Evolutionary conservation across 1,140 invertebrate species (phyloP).

Genomic region (Oryzaephilus surinamensis): DNA sequence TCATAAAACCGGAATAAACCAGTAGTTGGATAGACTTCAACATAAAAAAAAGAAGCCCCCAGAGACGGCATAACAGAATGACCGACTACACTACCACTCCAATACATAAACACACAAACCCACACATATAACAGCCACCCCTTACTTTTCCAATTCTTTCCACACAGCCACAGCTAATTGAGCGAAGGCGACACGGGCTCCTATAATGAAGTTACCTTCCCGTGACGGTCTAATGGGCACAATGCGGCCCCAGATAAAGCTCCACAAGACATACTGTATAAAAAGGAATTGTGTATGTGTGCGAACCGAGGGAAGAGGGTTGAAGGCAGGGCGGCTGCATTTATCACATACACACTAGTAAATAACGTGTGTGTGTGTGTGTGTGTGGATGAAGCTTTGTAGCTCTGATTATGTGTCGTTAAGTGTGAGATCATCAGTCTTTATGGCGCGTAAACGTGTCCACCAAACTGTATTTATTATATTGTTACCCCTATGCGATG

Average conservation of each 20-base stretch:
- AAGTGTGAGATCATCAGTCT: constrained; percentile 19
- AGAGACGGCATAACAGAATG: too few relatives aligned
- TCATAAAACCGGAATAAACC: too few relatives aligned
- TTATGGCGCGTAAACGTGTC: constrained; percentile 21
- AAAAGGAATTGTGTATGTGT: background rate
- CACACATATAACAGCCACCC: too few relatives aligned
- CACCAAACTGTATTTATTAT: background rate
- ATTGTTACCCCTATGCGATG: too few relatives aligned
- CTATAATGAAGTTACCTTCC: constrained; percentile 18
- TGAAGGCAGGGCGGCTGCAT: constrained; percentile 10
- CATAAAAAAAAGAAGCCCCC: too few relatives aligned
- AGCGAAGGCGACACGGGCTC: constrained; percentile 6
- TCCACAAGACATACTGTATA: too few relatives aligned
- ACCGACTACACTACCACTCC: too few relatives aligned
- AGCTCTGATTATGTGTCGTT: constrained; percentile 20
- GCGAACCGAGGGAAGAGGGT: constrained; percentile 15
- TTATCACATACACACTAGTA: constrained; percentile 19
- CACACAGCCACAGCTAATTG: constrained; percentile 17
- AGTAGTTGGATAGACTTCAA: too few relatives aligned
- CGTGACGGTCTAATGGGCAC: constrained; percentile 3
- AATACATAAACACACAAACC: too few relatives aligned
- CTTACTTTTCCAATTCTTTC: too few relatives aligned
- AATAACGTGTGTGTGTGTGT: too few relatives aligned
- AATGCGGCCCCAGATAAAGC: constrained; percentile 1
- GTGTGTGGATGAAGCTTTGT: constrained; percentile 20